Percentiles rank a stretch among this genome's conserved stretches.
Evolutionary conservation across 2,113 vertebrate species (phyloP).

Genomic region (Corydoras sp.): DNA sequence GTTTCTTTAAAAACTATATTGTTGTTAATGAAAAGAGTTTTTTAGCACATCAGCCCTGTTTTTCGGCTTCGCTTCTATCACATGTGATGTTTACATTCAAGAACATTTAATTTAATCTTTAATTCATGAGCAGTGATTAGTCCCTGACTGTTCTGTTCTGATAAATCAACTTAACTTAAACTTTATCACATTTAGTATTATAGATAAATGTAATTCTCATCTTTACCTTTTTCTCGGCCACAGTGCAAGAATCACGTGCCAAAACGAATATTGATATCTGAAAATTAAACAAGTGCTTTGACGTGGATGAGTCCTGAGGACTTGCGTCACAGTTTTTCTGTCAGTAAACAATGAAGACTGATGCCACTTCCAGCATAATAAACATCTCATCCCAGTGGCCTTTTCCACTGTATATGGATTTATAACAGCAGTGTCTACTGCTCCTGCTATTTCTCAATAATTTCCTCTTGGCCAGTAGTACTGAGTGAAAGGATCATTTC

Average conservation of each 20-base stretch:
- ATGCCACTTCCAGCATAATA: constrained; percentile 23
- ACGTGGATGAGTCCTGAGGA: constrained; percentile 22
- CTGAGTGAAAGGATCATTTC: constrained; percentile 1
- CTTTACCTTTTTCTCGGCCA: no score
- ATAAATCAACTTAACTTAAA: no score
- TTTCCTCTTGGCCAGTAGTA: neutral
- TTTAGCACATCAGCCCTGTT: no score
- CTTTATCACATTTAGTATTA: no score
- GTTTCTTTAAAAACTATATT: no score
- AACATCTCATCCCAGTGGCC: constrained; percentile 26
- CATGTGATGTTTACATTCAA: no score
- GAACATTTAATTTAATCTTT: no score
- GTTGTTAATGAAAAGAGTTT: no score
- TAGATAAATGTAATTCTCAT: no score
- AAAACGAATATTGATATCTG: constrained; percentile 10
- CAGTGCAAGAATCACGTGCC: neutral
- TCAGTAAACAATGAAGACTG: constrained; percentile 34
- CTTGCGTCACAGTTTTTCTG: constrained; percentile 26
- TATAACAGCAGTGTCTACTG: neutral
- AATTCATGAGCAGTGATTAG: no score
- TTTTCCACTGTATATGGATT: constrained; percentile 3
- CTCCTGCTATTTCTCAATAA: neutral
- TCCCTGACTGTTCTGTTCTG: no score
- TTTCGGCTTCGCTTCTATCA: no score
- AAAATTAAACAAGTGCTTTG: constrained; percentile 16